Conservation (phyloP, 2,888 invertebrate genomes). For the Unio pictorum region DNA sequence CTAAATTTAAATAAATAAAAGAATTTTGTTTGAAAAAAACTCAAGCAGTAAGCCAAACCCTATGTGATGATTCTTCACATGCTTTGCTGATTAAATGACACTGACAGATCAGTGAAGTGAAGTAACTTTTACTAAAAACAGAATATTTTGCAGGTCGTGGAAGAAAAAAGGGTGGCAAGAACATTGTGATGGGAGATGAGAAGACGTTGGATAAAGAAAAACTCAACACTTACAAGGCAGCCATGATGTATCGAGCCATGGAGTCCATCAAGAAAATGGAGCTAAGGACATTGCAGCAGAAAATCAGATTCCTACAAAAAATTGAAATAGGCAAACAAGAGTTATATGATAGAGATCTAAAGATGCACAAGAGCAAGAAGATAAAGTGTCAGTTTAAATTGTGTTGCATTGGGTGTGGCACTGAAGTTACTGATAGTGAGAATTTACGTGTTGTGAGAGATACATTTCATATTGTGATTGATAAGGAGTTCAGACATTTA, state of each 20-base stretch:
- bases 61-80: too few species aligned
- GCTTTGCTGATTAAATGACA: too few species aligned
- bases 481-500: constrained; percentile 14
- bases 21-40: too few species aligned
- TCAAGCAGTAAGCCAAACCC: too few species aligned
- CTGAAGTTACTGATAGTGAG: constrained; percentile 10
- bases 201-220: constrained; percentile 16
- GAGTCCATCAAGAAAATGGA: neutral
- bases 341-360: constrained; percentile 9
- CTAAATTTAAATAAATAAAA: too few species aligned
- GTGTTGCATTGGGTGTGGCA: constrained; percentile 17
- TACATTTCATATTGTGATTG: constrained; percentile 20
- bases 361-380: constrained; percentile 5
- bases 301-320: too few species aligned
- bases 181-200: constrained; percentile 16
- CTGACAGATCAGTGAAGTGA: too few species aligned
- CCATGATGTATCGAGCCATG: constrained; percentile 29
- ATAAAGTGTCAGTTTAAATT: constrained; percentile 18
- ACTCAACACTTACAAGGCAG: constrained; percentile 23
- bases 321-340: neutral
- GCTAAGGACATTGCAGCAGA: too few species aligned
- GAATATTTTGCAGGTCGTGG: constrained; percentile 27
- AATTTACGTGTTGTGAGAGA: constrained; percentile 14
- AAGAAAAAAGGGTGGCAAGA: constrained; percentile 24
- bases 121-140: neutral